phyloP scores from a whole-genome alignment of 1,140 invertebrate genomes.

The Drosophila truncata region DNA sequence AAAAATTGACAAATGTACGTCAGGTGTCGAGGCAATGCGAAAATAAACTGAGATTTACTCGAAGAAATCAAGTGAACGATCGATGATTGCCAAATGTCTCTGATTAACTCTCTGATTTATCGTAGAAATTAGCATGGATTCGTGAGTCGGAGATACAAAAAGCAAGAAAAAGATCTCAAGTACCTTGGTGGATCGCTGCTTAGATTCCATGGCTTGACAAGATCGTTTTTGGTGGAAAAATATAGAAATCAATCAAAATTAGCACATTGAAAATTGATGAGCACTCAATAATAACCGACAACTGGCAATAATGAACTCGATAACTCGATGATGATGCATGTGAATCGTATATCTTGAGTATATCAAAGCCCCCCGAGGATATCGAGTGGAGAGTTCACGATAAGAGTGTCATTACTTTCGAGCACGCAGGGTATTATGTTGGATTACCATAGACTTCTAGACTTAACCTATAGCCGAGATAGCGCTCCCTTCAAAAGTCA shows the following conservation, averaged over 20 bases:
- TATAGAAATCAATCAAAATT: conserved; percentile 59
- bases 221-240: conserved; percentile 36
- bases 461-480: conserved; percentile 25
- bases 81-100: conserved; percentile 25
- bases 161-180: conserved; percentile 30
- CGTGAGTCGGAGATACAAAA: conserved; percentile 9
- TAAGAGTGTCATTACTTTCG: conserved; percentile 50
- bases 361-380: conserved; percentile 45
- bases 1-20: conserved; percentile 14
- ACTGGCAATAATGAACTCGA: conserved; percentile 3
- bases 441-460: conserved; percentile 39
- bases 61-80: conserved; percentile 29
- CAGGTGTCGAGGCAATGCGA: conserved; percentile 31
- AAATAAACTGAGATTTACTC: conserved; percentile 46
- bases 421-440: conserved; percentile 60
- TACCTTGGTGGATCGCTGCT: conserved; percentile 37
- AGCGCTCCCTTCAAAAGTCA: conserved; percentile 27
- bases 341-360: conserved; percentile 21
- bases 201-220: conserved; percentile 38
- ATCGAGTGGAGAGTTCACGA: conserved; percentile 48
- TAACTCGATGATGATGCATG: conserved; percentile 36
- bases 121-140: conserved; percentile 63
- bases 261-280: conserved; percentile 46
- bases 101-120: conserved; percentile 30
- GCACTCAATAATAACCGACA: conserved; percentile 9